phyloP scores from a whole-genome alignment of 1,140 invertebrate species.

The Saccostrea glomerata region DNA sequence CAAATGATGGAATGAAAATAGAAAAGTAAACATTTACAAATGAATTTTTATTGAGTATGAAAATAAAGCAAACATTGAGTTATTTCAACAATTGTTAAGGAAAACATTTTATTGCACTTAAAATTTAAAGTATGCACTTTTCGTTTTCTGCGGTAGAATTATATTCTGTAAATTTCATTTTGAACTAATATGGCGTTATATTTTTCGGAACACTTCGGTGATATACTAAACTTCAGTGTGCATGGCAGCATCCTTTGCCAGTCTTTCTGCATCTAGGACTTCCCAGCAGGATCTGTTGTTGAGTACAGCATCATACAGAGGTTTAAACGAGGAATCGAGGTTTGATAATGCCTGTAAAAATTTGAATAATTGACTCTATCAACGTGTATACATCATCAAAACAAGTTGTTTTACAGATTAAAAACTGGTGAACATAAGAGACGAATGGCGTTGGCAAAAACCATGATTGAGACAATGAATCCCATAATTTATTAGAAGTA shows the following conservation, averaged over 20 bases:
- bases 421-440: not conserved
- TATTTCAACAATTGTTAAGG: not conserved
- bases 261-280: constrained; percentile 66
- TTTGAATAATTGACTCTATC: not conserved
- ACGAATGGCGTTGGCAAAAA: too few species aligned
- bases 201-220: not conserved
- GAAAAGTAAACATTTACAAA: not conserved
- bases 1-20: not conserved
- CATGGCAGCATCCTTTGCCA: constrained; percentile 50
- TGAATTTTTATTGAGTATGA: constrained; percentile 33
- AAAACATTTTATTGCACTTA: constrained; percentile 3
- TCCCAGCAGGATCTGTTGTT: constrained; percentile 72
- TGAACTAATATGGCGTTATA: not conserved
- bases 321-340: constrained; percentile 65
- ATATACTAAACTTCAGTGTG: constrained; percentile 16
- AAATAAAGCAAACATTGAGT: constrained; percentile 13
- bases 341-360: constrained; percentile 64
- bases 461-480: too few species aligned
- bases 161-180: not conserved
- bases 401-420: not conserved
- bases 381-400: not conserved
- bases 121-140: not conserved
- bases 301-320: constrained; percentile 69
- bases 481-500: too few species aligned
- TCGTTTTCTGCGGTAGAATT: not conserved